A percentile compares a stretch with the other conserved stretches of the same genome.
These are phyloP conservation scores for Anastrepha ludens DNA, from an alignment of 1,140 invertebrate genomes.

Conservation along the genomic window DNA sequence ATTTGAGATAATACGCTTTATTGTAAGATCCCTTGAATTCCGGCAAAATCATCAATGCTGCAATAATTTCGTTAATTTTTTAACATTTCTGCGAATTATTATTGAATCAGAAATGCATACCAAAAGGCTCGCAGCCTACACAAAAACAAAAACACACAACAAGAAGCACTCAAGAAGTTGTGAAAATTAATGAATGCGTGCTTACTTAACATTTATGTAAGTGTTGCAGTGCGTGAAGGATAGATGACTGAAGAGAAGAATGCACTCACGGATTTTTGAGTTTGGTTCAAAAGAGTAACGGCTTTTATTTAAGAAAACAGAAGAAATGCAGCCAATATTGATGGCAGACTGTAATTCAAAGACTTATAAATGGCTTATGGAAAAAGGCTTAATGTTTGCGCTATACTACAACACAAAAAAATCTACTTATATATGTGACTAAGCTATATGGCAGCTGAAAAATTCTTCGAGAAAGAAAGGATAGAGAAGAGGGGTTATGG, in stretches of 20 bases:
- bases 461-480: too few species aligned
- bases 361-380: too few species aligned
- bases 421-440: too few species aligned
- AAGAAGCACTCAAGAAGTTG: not conserved
- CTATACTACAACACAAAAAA: too few species aligned
- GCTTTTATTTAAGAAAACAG: not conserved
- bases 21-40: conserved; percentile 2
- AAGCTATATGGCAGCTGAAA: too few species aligned
- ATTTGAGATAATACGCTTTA: conserved; percentile 21
- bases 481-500: too few species aligned
- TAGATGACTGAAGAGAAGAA: not conserved
- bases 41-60: conserved; percentile 22
- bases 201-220: conserved; percentile 12
- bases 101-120: conserved; percentile 34
- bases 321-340: not conserved
- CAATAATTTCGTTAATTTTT: conserved; percentile 46
- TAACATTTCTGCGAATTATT: conserved; percentile 42
- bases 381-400: too few species aligned
- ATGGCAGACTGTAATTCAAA: not conserved
- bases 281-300: too few species aligned
- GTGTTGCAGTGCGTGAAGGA: not conserved
- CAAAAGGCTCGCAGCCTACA: not conserved
- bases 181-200: conserved; percentile 43
- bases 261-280: not conserved
- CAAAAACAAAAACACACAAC: not conserved